Base-by-base conservation (phyloP, 2,888 invertebrate genomes). In the Platycheirus rosarum region DNA sequence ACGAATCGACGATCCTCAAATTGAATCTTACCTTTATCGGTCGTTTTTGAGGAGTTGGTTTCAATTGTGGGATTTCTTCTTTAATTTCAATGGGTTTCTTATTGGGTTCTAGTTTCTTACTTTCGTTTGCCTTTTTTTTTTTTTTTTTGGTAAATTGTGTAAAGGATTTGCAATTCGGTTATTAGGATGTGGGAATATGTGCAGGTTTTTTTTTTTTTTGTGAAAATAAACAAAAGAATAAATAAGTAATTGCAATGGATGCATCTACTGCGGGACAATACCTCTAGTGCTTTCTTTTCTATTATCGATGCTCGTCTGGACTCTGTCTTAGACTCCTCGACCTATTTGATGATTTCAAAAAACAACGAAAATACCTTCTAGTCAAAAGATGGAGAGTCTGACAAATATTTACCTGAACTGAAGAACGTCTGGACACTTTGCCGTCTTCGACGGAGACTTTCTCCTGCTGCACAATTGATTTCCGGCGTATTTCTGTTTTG, bases 61-160 rank as follows among this genome's bases (percentile, higher is more conserved):
- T 93, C 20, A 93, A 91, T 91, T 93, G 93, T 86, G 93, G 93
- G 89, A 93, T 91, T 88, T 93, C 93, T 90, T 93, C 93, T 87
- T 92, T 91, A 53, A 88, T 85, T 63, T 87, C 85, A 89, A 93
- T 92, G 70, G 92, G 91, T 88, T 93, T 93, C 88, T 91, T 88
- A 85, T 88, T 87, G 26, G 89, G 86, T 68, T 88, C 88, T 69
- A 89, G 53, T 73, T 86, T 87, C 53, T 87, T 87, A 77, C 73
- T 87, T 75, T 87, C 87, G 68, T 85, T 78, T 85, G 87, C 85
- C 87, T 89, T 84, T 44, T 70, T 14, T 49, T 8, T 23, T n/a
- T 37, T 53, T 11, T 51, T 66, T 51, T n/a, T n/a, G n/a, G 51
- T 7, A 37, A 29, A 14, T n/a, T n/a, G n/a, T n/a, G n/a, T n/a